Evolutionary conservation across 2,888 invertebrate species (phyloP), one percentile per base, ranked within the genome.

Genomic region (Epirrhoe tristata): DNA sequence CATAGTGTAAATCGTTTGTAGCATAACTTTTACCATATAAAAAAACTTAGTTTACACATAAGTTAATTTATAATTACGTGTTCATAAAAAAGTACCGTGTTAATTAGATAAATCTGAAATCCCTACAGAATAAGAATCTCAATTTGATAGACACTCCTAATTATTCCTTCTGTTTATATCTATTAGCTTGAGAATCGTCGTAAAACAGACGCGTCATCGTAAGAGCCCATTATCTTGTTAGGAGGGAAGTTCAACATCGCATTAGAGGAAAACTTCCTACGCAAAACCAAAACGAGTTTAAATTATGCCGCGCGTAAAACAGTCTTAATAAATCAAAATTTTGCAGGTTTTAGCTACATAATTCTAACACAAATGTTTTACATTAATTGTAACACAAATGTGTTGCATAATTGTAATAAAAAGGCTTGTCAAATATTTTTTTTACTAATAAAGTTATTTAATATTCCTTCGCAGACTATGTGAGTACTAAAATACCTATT

Each of bases 121-220:
- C 39, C 5, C 12, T 12, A 43, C 12, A 5, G 12, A 51, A 16
- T 66, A 62, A 51, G 10, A 31, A 24, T 48, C 17, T 48, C 32
- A 54, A 56, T 46, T 66, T 61, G 61, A 66, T 66, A 50, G 56
- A 58, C 53, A 58, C 53, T 61, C 53, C 17, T 48, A 39, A 66
- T 66, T 61, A 57, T 57, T 61, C 54, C 56, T 58, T 48, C 53
- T 53, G 57, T 50, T 39, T 61, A 61, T 39, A 57, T 63, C 57
- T 57, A 52, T 57, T 51, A 63, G 57, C 63, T 57, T 6, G 16
- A 55, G 56, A 32, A 31, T 51, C 39, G 51, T 56, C 51, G 50
- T 62, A 39, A 62, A 62, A 56, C 56, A 51, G 32, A 63, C n/a
- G 56, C 24, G 24, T 43, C 52, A 58, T 46, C 14, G 14, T 51